Base-by-base conservation (phyloP, 2,888 invertebrate species). In the Lucinisca nassula region DNA sequence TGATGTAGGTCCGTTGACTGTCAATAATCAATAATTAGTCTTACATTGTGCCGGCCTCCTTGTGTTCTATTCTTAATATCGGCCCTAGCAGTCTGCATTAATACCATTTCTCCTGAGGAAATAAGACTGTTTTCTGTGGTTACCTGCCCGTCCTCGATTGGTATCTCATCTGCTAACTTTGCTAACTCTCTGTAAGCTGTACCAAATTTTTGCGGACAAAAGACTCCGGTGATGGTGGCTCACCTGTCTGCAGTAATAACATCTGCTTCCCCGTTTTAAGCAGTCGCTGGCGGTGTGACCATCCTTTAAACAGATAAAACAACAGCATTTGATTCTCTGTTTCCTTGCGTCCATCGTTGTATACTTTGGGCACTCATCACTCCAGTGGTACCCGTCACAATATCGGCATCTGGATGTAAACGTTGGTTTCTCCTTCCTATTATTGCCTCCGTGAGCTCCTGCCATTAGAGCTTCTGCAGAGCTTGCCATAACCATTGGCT, bases 331-430 rank as follows among this genome's bases (percentile, higher is more conserved):
- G 24, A 80, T 51, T 32, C 38, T 40, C 17, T 76, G 38, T 45
- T 85, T 85, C 24, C 79, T 55, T 38, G 77, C 84, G 1, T 24
- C 49, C 8, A 80, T 38, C 32, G 84, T 80, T 51, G 21, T 55
- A 40, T 80, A 85, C 45, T 58, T 70, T 55, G 40, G 30, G 24
- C 84, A 85, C 32, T 76, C 80, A 76, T 85, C 84, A 76, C 80
- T 85, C 80, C 80, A 85, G 70, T 80, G 84, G 0, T 17, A 24
- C 8, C n/a, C n/a, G n/a, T n/a, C 30, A 24, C 32, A 10, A 17
- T 30, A 61, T 8, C 30, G 30, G 3, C 27, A 30, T 8, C 61
- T 27, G 6, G 61, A 10, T 61, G 32, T 6, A 1, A 30, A 55
- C 10, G 55, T n/a, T 37, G 32, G 14, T 40, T n/a, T 32, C 24